Conservation (phyloP, 1,140 invertebrate genomes). For the Lasioglossum baleicum region DNA sequence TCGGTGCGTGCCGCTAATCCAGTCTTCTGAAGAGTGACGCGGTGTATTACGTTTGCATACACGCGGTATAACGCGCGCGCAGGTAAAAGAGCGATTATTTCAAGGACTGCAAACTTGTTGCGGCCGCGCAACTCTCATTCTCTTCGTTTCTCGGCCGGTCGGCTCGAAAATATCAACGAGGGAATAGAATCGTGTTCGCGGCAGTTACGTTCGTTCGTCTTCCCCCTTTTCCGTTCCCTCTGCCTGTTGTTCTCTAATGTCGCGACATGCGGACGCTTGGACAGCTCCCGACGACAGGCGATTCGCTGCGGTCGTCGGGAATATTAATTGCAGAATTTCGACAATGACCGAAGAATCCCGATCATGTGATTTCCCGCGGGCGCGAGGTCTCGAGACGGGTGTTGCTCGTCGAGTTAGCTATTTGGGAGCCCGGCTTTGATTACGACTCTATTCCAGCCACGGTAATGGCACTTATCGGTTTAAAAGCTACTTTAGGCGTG, state of each 20-base stretch:
- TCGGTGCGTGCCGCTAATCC: constrained; percentile 24
- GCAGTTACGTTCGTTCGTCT: not conserved
- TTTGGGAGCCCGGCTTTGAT: not conserved
- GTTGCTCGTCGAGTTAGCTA: not conserved
- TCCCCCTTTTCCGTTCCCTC: not conserved
- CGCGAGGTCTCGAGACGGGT: not conserved
- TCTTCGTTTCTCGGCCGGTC: constrained; percentile 14
- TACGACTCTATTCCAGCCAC: not conserved
- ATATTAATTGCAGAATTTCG: not conserved
- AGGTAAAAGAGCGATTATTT: constrained; percentile 46
- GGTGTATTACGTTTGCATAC: constrained; percentile 45
- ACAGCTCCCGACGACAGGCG: not conserved
- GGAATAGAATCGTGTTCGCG: not conserved
- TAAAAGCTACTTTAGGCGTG: not conserved
- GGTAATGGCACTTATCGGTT: not conserved
- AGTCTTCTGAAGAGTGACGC: constrained; percentile 44
- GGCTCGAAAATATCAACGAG: constrained; percentile 6
- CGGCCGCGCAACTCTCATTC: constrained; percentile 1
- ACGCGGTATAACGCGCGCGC: constrained; percentile 28
- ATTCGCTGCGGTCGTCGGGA: not conserved
- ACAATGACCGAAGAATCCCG: not conserved
- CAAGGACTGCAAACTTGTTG: constrained; percentile 48
- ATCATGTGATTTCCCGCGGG: not conserved
- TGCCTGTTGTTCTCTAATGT: no score
- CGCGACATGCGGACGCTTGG: not conserved